phyloP scores from a whole-genome alignment of 1,140 invertebrate species.

The Adoxophyes honmai region DNA sequence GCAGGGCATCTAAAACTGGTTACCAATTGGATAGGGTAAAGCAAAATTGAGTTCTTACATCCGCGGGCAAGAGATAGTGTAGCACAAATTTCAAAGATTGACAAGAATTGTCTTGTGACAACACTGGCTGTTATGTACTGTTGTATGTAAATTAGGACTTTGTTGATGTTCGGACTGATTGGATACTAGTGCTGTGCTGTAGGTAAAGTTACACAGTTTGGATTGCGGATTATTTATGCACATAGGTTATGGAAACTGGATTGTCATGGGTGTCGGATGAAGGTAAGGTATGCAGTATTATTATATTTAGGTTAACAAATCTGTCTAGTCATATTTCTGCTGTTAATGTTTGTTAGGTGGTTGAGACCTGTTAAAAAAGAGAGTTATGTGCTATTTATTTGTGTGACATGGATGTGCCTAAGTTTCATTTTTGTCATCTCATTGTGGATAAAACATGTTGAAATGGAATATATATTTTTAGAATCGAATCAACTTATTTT shows the following conservation, averaged over 20 bases:
- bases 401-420: conserved; percentile 2
- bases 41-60: conserved; percentile 19
- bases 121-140: too few relatives aligned
- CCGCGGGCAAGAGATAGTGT: too few relatives aligned
- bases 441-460: neutral
- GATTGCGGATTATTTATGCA: too few relatives aligned
- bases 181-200: too few relatives aligned
- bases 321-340: neutral
- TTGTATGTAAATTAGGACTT: too few relatives aligned
- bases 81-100: too few relatives aligned
- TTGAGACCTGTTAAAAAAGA: neutral
- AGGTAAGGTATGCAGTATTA: conserved; percentile 1
- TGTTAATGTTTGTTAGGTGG: neutral
- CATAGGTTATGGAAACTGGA: too few relatives aligned
- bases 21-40: conserved; percentile 31
- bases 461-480: conserved; percentile 15
- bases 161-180: too few relatives aligned
- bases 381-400: conserved; percentile 4
- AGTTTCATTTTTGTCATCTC: conserved; percentile 6
- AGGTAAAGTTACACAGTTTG: too few relatives aligned
- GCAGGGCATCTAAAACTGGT: conserved; percentile 29
- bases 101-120: too few relatives aligned
- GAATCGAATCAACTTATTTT: neutral
- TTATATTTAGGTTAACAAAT: neutral
- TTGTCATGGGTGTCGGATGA: neutral